These are phyloP conservation scores for Lacerta bilineata DNA, from an alignment of 2,797 vertebrate genomes.

Conservation along the genomic window DNA sequence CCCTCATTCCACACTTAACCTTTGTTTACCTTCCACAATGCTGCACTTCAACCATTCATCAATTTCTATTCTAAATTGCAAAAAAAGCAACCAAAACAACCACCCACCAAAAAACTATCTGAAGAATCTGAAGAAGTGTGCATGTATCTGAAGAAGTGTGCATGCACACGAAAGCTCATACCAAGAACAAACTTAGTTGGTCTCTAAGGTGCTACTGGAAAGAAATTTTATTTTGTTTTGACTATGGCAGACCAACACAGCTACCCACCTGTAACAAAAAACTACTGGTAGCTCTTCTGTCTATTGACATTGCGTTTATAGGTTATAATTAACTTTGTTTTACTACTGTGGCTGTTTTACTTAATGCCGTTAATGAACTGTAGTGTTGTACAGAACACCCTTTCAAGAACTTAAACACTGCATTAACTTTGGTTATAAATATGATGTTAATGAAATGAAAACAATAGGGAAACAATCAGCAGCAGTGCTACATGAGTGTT, in stretches of 20 bases:
- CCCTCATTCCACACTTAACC: too few species aligned
- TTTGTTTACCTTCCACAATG: background rate
- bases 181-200: too few species aligned
- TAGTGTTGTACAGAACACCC: too few species aligned
- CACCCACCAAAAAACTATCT: too few species aligned
- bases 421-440: background rate
- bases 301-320: background rate
- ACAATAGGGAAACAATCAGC: background rate
- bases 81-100: background rate
- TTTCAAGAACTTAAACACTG: background rate
- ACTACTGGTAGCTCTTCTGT: background rate
- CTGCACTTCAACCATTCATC: background rate
- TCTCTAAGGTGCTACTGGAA: too few species aligned
- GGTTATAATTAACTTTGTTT: background rate
- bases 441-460: background rate
- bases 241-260: too few species aligned
- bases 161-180: too few species aligned
- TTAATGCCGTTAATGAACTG: background rate
- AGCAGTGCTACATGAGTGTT: background rate
- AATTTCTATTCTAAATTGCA: background rate
- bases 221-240: too few species aligned
- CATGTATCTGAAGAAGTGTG: too few species aligned
- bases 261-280: too few species aligned
- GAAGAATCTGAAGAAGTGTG: too few species aligned
- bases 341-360: background rate